A percentile compares a stretch with the other conserved stretches of the same genome.
Conservation (phyloP, 2,113 vertebrate genomes). For the Candoia aspera region DNA sequence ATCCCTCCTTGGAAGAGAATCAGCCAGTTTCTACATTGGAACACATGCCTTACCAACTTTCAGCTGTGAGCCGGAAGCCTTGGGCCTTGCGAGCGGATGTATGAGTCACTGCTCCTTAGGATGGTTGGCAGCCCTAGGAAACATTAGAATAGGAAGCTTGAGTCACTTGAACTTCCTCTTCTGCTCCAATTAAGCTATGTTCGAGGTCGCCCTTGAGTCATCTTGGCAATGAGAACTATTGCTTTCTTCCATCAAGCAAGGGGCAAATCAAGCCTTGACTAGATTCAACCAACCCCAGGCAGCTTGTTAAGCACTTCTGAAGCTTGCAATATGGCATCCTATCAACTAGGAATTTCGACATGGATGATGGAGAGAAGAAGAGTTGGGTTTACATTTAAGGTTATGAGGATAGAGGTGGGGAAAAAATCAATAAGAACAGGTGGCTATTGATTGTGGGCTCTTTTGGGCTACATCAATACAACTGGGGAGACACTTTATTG, state of each 20-base stretch:
- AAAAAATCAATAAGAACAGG: slow-evolving; percentile 27
- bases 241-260: slow-evolving; percentile 62
- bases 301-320: slow-evolving; percentile 48
- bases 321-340: slow-evolving; percentile 37
- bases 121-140: neutral
- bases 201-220: slow-evolving; percentile 47
- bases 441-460: neutral
- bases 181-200: neutral
- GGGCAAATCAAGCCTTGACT: slow-evolving; percentile 63
- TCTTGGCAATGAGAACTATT: slow-evolving; percentile 66
- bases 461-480: neutral
- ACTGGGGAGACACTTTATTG: neutral
- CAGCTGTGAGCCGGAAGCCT: neutral
- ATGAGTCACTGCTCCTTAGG: neutral
- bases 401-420: neutral
- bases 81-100: neutral
- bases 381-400: neutral
- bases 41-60: neutral
- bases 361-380: slow-evolving; percentile 4
- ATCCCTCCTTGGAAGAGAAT: neutral
- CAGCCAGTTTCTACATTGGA: neutral
- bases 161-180: slow-evolving; percentile 10
- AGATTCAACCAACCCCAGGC: slow-evolving; percentile 52
- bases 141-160: neutral
- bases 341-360: slow-evolving; percentile 33